Percentiles rank a stretch among this genome's conserved stretches.
Conservation (phyloP, 2,113 vertebrate genomes). For the Cettia cetti region DNA sequence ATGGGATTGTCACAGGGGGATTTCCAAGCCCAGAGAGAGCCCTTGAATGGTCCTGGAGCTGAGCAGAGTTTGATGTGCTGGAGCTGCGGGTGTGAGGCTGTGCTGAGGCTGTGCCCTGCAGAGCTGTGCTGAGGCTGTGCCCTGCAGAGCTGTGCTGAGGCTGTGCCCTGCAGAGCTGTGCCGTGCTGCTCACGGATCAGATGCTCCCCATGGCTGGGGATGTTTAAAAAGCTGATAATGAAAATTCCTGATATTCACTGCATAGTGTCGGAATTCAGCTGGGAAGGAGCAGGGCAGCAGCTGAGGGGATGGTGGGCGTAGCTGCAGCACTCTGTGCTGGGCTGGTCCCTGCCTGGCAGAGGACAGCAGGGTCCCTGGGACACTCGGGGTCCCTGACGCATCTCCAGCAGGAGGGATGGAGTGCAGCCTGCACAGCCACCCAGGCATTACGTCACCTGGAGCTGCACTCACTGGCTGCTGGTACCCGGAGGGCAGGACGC, state of each 20-base stretch:
- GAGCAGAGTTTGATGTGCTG: background rate
- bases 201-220: rapidly evolving
- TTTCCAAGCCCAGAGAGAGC: background rate
- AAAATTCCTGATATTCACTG: background rate
- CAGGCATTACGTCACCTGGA: slow-evolving; percentile 31
- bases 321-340: rapidly evolving
- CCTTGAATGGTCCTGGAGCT: rapidly evolving
- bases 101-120: no score
- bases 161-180: no score
- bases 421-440: background rate
- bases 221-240: background rate
- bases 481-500: slow-evolving; percentile 35
- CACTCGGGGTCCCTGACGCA: rapidly evolving
- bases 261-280: background rate
- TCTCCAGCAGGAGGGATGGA: background rate
- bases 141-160: no score
- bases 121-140: no score
- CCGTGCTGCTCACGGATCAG: background rate
- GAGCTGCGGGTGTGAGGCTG: no score
- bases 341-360: background rate
- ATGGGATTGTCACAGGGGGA: background rate
- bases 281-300: background rate
- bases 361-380: background rate
- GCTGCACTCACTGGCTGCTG: slow-evolving; percentile 47
- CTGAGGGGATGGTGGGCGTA: background rate